Percentiles rank a stretch among this genome's conserved stretches.
phyloP scores from a whole-genome alignment of 2,888 invertebrate genomes.

The Aphodius granarius region DNA sequence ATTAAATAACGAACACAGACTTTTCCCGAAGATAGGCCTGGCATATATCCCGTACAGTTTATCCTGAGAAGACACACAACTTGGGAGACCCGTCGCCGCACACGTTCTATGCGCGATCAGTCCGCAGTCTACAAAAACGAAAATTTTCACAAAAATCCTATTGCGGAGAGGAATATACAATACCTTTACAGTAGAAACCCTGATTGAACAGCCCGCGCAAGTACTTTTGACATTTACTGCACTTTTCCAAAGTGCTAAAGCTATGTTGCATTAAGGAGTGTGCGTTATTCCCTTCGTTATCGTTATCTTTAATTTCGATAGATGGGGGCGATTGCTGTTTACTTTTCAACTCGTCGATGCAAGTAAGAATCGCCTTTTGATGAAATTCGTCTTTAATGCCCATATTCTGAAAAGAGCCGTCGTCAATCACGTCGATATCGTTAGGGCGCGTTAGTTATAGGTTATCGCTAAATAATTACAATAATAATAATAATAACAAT shows the following conservation, averaged over 20 bases:
- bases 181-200: slow-evolving; percentile 71
- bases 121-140: slow-evolving; percentile 61
- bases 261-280: slow-evolving; percentile 64
- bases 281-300: slow-evolving; percentile 37
- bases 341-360: slow-evolving; percentile 65
- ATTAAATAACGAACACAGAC: slow-evolving; percentile 65
- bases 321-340: slow-evolving; percentile 40
- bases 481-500: too few relatives aligned
- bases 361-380: slow-evolving; percentile 67
- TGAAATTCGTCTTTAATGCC: slow-evolving; percentile 75
- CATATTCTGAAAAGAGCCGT: slow-evolving; percentile 61
- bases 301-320: slow-evolving; percentile 29
- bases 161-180: neutral
- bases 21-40: slow-evolving; percentile 62
- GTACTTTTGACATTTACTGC: slow-evolving; percentile 73
- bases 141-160: neutral
- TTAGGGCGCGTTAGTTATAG: too few relatives aligned
- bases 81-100: slow-evolving; percentile 63
- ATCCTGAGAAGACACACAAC: slow-evolving; percentile 55
- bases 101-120: slow-evolving; percentile 72
- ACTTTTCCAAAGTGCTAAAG: slow-evolving; percentile 68
- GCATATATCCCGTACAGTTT: slow-evolving; percentile 39
- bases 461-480: too few relatives aligned
- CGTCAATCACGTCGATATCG: neutral
- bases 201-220: slow-evolving; percentile 70